These are phyloP conservation scores for Sebastes matsubarae DNA, from an alignment of 2,797 vertebrate species.

Conservation along the genomic window DNA sequence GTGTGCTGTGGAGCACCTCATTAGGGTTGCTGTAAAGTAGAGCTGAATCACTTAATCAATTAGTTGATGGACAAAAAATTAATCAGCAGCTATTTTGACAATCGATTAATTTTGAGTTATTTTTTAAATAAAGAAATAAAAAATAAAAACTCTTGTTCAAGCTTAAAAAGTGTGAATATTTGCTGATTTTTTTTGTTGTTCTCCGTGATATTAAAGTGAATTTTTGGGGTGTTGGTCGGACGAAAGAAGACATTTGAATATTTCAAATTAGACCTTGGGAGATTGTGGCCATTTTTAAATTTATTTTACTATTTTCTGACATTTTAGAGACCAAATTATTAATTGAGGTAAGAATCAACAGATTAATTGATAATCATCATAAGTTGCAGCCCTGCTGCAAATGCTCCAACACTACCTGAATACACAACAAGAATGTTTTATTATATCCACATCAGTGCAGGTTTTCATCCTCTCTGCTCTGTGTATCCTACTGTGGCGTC, in stretches of 20 bases:
- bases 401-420: background rate
- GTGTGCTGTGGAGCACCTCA: background rate
- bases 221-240: background rate
- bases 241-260: background rate
- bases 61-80: background rate
- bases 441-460: background rate
- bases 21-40: background rate
- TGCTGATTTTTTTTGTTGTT: background rate
- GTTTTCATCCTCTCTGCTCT: slow-evolving; percentile 1
- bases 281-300: background rate
- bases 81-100: background rate
- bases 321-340: background rate
- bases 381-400: background rate
- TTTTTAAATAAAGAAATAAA: background rate
- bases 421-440: background rate
- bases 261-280: background rate
- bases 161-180: background rate
- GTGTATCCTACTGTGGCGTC: background rate
- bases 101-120: background rate
- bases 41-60: background rate
- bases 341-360: background rate
- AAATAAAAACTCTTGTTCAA: background rate
- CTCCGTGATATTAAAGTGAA: background rate
- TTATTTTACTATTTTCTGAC: background rate
- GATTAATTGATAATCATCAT: background rate